Evolutionary conservation across 2,797 vertebrate genomes (phyloP).

Genomic region (Taenioides sp.): DNA sequence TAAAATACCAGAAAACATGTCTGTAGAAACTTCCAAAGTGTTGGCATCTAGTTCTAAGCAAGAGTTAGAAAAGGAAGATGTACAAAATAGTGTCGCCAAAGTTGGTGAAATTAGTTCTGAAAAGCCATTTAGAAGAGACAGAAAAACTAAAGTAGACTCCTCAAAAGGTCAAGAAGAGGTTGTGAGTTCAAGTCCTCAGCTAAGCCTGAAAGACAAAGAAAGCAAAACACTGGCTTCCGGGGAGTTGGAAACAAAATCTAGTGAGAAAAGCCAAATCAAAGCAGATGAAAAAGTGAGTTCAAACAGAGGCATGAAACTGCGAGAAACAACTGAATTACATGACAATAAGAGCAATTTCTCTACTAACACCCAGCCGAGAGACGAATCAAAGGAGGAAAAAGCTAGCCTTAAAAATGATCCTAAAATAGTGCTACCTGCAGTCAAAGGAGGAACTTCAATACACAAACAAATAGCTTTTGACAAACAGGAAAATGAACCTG

Average conservation of each 20-base stretch:
- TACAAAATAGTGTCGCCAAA: not conserved
- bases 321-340: not conserved
- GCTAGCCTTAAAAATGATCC: not conserved
- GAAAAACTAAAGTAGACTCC: constrained; percentile 37
- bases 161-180: constrained; percentile 21
- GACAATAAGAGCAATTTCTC: not conserved
- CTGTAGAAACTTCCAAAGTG: not conserved
- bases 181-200: not conserved
- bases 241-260: not conserved
- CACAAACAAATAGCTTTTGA: not conserved
- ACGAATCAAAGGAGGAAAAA: not conserved
- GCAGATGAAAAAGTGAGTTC: not conserved
- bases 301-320: not conserved
- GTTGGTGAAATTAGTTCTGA: not conserved
- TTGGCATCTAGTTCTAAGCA: not conserved
- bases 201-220: not conserved
- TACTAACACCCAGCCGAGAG: not conserved
- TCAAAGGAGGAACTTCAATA: not conserved
- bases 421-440: not conserved
- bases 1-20: not conserved
- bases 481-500: not conserved
- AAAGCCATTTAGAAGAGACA: not conserved
- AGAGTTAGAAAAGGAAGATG: not conserved
- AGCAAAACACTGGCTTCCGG: not conserved
- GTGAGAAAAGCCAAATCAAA: not conserved